Percentiles rank a stretch among this genome's conserved stretches.
phyloP scores from a whole-genome alignment of 1,140 invertebrate genomes.

The Brachionus manjavacas region DNA sequence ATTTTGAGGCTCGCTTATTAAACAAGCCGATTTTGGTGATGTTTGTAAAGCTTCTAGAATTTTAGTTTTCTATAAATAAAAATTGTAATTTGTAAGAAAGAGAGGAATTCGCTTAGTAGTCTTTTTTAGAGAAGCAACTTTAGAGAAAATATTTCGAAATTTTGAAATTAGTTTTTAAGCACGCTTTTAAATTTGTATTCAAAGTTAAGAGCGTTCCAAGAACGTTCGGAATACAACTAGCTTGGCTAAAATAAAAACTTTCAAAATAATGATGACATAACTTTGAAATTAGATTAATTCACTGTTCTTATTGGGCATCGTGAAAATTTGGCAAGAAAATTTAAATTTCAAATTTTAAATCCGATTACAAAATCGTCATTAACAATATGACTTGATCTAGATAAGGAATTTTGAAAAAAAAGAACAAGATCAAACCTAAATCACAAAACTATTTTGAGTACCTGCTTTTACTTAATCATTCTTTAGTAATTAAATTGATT shows the following conservation, averaged over 20 bases:
- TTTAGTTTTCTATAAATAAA: neutral
- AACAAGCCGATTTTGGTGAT: neutral
- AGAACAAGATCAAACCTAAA: neutral
- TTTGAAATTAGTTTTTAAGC: neutral
- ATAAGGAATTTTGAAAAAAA: neutral
- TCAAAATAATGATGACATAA: conserved; percentile 38
- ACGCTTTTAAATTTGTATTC: conserved; percentile 25
- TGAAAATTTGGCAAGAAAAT: conserved; percentile 1
- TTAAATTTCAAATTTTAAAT: conserved; percentile 27
- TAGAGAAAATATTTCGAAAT: conserved; percentile 1
- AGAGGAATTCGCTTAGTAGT: neutral
- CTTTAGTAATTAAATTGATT: neutral
- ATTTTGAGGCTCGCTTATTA: neutral
- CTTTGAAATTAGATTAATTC: neutral
- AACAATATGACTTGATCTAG: neutral
- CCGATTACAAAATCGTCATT: conserved; percentile 21
- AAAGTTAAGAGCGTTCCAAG: neutral
- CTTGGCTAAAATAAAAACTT: neutral
- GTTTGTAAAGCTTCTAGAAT: neutral
- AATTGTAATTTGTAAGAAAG: neutral
- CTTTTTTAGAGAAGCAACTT: neutral
- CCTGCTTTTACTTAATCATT: neutral
- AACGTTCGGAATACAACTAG: neutral
- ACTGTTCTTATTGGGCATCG: neutral
- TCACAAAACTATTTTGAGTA: neutral